Base-by-base conservation (phyloP, 2,888 invertebrate genomes). In the Gortyna flavago region DNA sequence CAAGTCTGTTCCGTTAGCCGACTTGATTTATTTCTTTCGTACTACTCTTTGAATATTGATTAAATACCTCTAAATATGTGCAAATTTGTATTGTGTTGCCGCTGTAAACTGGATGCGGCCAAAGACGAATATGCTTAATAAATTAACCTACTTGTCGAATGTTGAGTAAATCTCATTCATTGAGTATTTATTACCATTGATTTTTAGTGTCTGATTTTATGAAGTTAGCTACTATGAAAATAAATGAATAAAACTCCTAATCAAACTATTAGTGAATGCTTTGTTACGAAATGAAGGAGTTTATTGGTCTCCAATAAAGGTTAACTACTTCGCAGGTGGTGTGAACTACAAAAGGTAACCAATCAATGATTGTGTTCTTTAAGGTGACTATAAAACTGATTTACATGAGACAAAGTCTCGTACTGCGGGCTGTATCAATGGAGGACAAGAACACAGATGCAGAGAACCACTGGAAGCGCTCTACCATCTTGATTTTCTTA, bases 1-100 rank as follows among this genome's bases (percentile, higher is more conserved):
- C 93, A 95, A 94, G 87, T 86, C 70, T 75, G 86, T 85, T 86
- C 90, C 87, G 89, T 85, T 86, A 75, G 62, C 51, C 21, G 57
- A 35, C 59, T 64, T 84, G 88, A 87, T 88, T 85, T 88, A 85
- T 87, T 68, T 84, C 73, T 79, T 57, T 81, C 16, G 57, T 72
- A 82, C 51, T 66, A 67, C 72, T 72, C 80, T 80, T 84, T 86
- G 87, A 81, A 87, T 88, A 87, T 86, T 87, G 85, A 88, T 88
- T 81, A 76, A 80, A 77, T 77, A 38, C 72, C 66, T 75, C 75
- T 82, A 82, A n/a, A n/a, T n/a, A 82, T 85, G 72, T 68, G 71
- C 80, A 84, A 76, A 85, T 86, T 81, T 78, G 75, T 78, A 81
- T 84, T 85, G 68, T 81, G 32, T 61, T 75, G 72, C 67, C 67